These are phyloP conservation scores for Tipula helvola DNA, from an alignment of 2,888 invertebrate species.

Conservation along the genomic window DNA sequence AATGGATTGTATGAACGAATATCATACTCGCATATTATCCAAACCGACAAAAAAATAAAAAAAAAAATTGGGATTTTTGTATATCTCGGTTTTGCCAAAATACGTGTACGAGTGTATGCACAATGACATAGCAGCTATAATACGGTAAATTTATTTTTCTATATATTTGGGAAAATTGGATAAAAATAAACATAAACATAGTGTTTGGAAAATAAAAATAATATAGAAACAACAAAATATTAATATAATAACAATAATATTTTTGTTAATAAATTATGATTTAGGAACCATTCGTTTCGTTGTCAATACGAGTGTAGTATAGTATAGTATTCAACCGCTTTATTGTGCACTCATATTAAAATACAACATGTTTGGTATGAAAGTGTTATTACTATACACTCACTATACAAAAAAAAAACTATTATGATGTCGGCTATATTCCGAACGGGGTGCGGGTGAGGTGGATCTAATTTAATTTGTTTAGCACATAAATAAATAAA, in stretches of 20 bases:
- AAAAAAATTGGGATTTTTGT: neutral
- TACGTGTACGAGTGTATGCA: neutral
- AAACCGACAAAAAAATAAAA: neutral
- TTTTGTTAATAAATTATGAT: neutral
- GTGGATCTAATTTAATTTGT: neutral
- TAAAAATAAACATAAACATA: neutral
- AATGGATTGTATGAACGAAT: neutral
- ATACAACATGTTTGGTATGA: neutral
- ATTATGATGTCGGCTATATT: neutral
- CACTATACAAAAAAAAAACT: neutral
- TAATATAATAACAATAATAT: neutral
- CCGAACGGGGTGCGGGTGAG: neutral
- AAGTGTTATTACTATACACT: neutral
- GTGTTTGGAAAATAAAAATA: neutral
- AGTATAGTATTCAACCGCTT: neutral
- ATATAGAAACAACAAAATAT: neutral
- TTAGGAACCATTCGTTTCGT: neutral
- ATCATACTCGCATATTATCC: neutral
- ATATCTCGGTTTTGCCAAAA: neutral
- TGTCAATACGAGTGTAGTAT: too few species aligned
- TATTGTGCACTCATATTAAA: neutral
- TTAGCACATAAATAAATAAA: conserved; percentile 4
- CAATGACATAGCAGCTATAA: neutral
- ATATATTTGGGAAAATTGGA: neutral
- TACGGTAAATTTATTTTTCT: neutral